Base-by-base conservation (phyloP, 2,797 vertebrate species). In the Gymnoscopelus microlampas region DNA sequence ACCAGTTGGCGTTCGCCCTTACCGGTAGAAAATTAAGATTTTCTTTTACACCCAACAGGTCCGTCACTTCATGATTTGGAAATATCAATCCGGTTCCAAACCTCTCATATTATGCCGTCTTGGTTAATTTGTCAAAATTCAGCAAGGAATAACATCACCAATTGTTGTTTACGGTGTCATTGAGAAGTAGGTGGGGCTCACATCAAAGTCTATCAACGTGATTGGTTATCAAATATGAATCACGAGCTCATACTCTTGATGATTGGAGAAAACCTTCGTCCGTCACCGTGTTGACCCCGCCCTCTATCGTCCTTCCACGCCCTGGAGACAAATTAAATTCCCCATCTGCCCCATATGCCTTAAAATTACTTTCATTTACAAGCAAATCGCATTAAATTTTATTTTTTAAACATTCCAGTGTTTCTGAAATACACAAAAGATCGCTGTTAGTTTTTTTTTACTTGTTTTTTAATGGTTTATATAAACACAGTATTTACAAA, bases 401-500 rank as follows among this genome's bases (percentile, higher is more conserved):
- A 3, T 4, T 35, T 6, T 8, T 6, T 39, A 1, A 39, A 29
- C 2, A 29, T 0, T 29, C 26, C 26, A 29, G 26, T 8, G 6
- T 39, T 39, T 39, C 39, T 44, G 39, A 44, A 10, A 35, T 19
- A 19, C 3, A 39, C 5, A 73, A 66, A 71, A 71, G 23, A 0
- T 11, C 10, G 13, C 19, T 4, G n/a, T 3, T 0, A n/a, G 8
- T 69, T 0, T 55, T 32, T 63, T 70, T 60, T 66, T 35, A 12
- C 32, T 55, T 50, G 7, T 39, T 51, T 63, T 85, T 91, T 91
- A 89, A 90, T 85, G 91, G 81, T 81, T 53, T 83, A 70, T 89
- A 92, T 86, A 91, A 89, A 92, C 88, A 91, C 62, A 47, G 61
- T 92, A 93, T 91, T 89, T 93, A 92, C 90, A 93, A 90, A 89